Conservation (phyloP, 64 coral and sea anemone genomes). For the Catalaphyllia jardinei region DNA sequence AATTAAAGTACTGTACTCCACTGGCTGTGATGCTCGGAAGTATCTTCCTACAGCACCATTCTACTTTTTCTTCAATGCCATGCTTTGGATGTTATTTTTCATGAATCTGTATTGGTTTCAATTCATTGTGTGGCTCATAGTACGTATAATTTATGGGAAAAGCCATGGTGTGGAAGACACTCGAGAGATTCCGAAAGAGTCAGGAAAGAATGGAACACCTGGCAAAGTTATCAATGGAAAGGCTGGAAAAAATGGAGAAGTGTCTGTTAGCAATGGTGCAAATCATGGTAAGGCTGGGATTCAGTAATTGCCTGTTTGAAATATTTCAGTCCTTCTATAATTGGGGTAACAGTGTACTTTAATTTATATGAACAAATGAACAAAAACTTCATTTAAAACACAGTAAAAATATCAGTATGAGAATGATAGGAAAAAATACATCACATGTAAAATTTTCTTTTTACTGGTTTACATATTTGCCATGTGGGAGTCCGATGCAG, state of each 20-base stretch:
- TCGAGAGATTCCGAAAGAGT: constrained; percentile 61
- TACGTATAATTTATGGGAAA: constrained; percentile 69
- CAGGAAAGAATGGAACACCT: neutral
- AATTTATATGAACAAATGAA: too few relatives aligned
- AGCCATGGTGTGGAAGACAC: constrained; percentile 82
- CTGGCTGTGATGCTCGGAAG: constrained; percentile 24
- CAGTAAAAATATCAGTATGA: too few relatives aligned
- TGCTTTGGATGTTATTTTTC: constrained; percentile 81
- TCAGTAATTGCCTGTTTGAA: too few relatives aligned
- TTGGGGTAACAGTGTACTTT: too few relatives aligned
- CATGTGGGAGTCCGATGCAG: too few relatives aligned
- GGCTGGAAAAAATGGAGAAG: constrained; percentile 22
- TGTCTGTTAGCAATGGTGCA: neutral
- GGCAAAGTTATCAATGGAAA: constrained; percentile 3
- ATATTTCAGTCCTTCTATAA: too few relatives aligned
- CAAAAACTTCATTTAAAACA: too few relatives aligned
- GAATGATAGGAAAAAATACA: too few relatives aligned
- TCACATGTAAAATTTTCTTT: too few relatives aligned
- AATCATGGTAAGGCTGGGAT: neutral
- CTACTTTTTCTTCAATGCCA: constrained; percentile 93
- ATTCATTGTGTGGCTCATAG: constrained; percentile 84
- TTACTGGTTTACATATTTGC: too few relatives aligned
- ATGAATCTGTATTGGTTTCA: constrained; percentile 97
- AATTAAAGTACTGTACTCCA: constrained; percentile 52
- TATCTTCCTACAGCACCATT: constrained; percentile 62